A percentile compares a stretch with the other conserved stretches of the same genome.
phyloP scores from a whole-genome alignment of 64 coral and sea anemone genomes.

The Pocillopora damicornis region DNA sequence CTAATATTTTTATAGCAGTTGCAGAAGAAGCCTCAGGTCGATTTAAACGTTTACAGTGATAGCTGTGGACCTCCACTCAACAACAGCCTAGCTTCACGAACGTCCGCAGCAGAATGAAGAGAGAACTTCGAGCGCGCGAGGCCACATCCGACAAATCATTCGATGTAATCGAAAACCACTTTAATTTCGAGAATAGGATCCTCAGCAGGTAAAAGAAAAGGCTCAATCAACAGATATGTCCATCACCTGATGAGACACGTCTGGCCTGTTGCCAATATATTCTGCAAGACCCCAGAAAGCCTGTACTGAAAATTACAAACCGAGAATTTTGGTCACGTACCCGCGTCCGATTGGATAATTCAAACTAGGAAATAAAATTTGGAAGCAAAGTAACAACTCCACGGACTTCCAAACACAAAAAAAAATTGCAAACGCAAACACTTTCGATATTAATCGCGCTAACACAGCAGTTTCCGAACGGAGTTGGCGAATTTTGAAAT shows the following conservation, averaged over 20 bases:
- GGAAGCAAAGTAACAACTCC: background rate
- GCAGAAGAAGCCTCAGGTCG: background rate
- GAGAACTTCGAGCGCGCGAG: background rate
- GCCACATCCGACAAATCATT: background rate
- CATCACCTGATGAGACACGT: background rate
- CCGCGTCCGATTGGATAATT: background rate
- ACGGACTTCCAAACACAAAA: background rate
- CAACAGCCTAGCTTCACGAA: background rate
- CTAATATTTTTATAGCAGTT: background rate
- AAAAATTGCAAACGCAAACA: background rate
- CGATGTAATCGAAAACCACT: background rate
- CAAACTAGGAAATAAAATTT: background rate
- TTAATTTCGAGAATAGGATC: background rate
- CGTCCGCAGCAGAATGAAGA: background rate
- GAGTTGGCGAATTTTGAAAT: background rate
- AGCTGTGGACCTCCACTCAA: background rate
- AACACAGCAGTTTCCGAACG: constrained; percentile 18
- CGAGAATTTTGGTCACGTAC: background rate
- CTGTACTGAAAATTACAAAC: background rate
- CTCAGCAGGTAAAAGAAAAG: background rate
- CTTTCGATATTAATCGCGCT: background rate
- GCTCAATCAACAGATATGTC: background rate
- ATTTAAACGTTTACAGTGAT: background rate
- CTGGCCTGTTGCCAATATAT: background rate
- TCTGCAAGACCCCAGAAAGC: too few relatives aligned